phyloP scores from a whole-genome alignment of 1,140 invertebrate species.

The Sitophilus oryzae region DNA sequence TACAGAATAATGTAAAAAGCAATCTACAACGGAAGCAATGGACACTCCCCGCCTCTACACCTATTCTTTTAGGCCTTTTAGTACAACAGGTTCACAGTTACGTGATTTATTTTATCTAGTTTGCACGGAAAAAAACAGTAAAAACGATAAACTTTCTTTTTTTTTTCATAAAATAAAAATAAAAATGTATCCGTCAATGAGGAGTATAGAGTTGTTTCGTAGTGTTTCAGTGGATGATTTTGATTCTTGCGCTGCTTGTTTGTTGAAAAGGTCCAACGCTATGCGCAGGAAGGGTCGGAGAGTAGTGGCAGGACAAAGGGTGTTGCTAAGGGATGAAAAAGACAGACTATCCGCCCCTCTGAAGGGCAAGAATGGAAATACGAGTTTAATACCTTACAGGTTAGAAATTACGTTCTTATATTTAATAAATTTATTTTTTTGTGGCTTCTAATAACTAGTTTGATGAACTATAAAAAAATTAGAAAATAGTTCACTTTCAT shows the following conservation, averaged over 20 bases:
- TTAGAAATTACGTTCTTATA: no score
- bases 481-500: no score
- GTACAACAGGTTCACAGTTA: no score
- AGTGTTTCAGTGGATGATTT: conserved; percentile 1
- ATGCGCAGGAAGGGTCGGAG: conserved; percentile 20
- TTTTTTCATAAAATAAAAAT: no score
- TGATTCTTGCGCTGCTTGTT: conserved; percentile 19
- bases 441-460: no score
- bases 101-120: no score
- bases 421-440: no score
- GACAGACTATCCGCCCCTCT: neutral
- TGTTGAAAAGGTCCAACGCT: conserved; percentile 30
- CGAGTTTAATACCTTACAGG: neutral
- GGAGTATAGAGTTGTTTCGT: conserved; percentile 18
- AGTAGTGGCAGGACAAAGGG: conserved; percentile 3
- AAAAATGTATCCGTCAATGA: conserved; percentile 5
- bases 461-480: no score
- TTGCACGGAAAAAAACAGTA: neutral
- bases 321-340: neutral
- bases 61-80: neutral
- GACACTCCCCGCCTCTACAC: no score
- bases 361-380: neutral
- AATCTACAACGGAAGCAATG: neutral
- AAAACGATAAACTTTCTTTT: no score
- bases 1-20: neutral